These are phyloP conservation scores for Matsumurasca onukii DNA, from an alignment of 1,140 invertebrate species.

Conservation along the genomic window DNA sequence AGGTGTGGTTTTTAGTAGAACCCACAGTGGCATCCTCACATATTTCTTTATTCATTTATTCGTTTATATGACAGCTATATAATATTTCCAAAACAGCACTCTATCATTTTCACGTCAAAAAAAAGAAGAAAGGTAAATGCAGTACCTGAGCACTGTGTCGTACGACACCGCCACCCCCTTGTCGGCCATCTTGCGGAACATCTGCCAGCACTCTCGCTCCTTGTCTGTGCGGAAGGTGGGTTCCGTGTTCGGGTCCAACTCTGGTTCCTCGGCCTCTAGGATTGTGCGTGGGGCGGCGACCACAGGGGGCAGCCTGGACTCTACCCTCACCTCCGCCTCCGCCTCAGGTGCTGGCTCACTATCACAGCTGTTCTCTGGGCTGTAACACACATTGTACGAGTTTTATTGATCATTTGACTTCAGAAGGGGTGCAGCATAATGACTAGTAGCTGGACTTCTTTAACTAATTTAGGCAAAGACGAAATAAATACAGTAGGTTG, in stretches of 20 bases:
- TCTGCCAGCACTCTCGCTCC: slow-evolving; percentile 66
- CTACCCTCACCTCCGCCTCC: background rate
- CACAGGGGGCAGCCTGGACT: background rate
- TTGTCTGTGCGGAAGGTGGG: slow-evolving; percentile 51
- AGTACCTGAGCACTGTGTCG: slow-evolving; percentile 61
- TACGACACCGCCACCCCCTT: slow-evolving; percentile 68
- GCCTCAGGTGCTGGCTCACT: background rate
- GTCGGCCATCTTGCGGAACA: slow-evolving; percentile 66
- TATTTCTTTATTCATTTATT: background rate
- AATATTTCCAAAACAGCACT: background rate
- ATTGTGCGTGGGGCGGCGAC: background rate
- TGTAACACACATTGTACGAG: background rate
- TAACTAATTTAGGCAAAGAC: too few relatives aligned
- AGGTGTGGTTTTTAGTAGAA: background rate
- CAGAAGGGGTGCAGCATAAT: too few relatives aligned
- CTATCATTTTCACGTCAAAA: background rate
- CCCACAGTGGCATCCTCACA: background rate
- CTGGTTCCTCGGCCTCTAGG: background rate
- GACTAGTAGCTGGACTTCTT: too few relatives aligned
- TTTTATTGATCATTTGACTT: too few relatives aligned
- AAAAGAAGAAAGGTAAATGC: background rate
- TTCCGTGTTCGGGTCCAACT: slow-evolving; percentile 13
- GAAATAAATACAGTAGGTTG: too few relatives aligned
- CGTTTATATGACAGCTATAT: background rate
- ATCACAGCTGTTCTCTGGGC: slow-evolving; percentile 6